These are phyloP conservation scores for Melanotaenia maccullochi DNA, from an alignment of 2,797 vertebrate genomes.

Conservation along the genomic window DNA sequence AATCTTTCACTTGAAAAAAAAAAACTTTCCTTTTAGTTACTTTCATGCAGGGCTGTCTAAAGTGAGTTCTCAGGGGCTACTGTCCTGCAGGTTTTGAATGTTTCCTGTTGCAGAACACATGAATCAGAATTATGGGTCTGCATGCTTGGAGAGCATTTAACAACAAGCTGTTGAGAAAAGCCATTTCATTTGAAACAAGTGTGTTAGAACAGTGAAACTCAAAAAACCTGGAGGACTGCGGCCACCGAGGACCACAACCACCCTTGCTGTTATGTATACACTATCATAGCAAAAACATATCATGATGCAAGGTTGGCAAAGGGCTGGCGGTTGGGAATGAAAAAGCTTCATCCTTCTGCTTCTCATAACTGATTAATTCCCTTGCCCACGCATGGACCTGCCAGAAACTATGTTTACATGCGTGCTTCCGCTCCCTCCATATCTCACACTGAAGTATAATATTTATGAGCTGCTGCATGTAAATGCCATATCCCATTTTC, in stretches of 20 bases:
- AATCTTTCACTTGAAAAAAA: neutral
- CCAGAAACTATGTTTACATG: slow-evolving; percentile 26
- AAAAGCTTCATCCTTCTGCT: slow-evolving; percentile 7
- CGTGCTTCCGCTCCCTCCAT: slow-evolving; percentile 30
- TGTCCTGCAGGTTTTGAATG: too few relatives aligned
- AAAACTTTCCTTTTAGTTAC: neutral
- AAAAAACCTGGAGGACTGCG: too few relatives aligned
- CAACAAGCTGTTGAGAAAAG: too few relatives aligned
- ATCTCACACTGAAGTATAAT: slow-evolving; percentile 30
- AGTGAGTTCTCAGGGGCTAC: too few relatives aligned
- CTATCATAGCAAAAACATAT: slow-evolving; percentile 6
- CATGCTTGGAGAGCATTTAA: too few relatives aligned
- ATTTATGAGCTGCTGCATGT: slow-evolving; percentile 51
- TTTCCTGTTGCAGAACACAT: too few relatives aligned
- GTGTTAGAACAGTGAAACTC: too few relatives aligned
- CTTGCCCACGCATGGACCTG: slow-evolving; percentile 13
- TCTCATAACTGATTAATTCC: slow-evolving; percentile 36
- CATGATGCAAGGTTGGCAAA: neutral
- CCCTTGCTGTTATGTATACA: neutral
- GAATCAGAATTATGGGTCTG: too few relatives aligned
- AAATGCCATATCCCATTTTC: slow-evolving; percentile 47
- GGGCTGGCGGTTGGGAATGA: neutral
- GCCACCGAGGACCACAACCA: too few relatives aligned
- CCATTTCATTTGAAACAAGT: too few relatives aligned
- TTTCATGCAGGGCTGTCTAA: neutral